Evolutionary conservation across 2,888 invertebrate genomes (phyloP), one percentile per base, ranked within the genome.

Genomic region (Drosophila longiperda): DNA sequence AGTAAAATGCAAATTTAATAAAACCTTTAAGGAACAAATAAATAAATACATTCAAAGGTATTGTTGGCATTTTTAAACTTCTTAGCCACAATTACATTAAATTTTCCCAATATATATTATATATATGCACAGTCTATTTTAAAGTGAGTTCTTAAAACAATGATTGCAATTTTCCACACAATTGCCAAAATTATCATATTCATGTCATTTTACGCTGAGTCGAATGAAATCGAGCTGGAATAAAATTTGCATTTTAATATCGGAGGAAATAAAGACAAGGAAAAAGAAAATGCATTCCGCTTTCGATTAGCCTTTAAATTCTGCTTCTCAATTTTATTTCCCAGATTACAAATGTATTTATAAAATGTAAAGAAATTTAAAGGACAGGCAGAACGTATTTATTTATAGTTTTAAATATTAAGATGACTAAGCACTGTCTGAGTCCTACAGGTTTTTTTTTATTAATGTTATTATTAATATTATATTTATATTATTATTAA

Each of bases 121-220:
- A 48, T 17, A 68, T 64, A 70, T 63, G 55, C 65, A 48, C 59
- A 73, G 70, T 66, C 67, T 17, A 38, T 60, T 73, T 63, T 40
- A 11, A 45, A 23, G 45, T 45, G 15, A 45, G 15, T 66, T 73
- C 80, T 83, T 74, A 36, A 81, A 64, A 83, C 75, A 73, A 71
- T 79, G 70, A 80, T 78, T 73, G 60, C 59, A 81, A 81, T 83
- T 81, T 83, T 76, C 78, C 73, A 75, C 71, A 69, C 79, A 75
- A 75, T 83, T 85, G 75, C 36, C 67, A 69, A 75, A 72, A 84
- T 84, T 82, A 80, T 68, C 77, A 75, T 76, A 84, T 69, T 84
- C 82, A 80, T 61, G 69, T 61, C 62, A 36, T 55, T 54, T 63
- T 45, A 48, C 23, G 45, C 23, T 45, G 23, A 29, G 33, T n/a